Conservation (phyloP, 2,888 invertebrate species). For the Ophioninae sp. region DNA sequence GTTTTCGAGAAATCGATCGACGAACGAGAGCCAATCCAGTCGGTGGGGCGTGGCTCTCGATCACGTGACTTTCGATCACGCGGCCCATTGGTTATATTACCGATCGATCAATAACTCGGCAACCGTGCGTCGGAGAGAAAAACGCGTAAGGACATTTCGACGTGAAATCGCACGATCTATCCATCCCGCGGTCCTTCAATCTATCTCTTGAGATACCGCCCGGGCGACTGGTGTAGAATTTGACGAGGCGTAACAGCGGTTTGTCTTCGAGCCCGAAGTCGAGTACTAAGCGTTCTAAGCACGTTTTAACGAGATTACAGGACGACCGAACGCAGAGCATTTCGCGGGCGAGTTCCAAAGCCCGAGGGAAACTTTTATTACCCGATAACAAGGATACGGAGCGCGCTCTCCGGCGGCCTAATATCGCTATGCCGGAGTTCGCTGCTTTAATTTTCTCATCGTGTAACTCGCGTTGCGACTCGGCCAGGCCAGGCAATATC, state of each 20-base stretch:
- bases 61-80: not conserved
- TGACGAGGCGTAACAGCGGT: constrained; percentile 14
- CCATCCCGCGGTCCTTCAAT: not conserved
- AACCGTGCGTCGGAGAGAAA: not conserved
- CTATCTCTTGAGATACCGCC: not conserved
- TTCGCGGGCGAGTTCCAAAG: constrained; percentile 3
- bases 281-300: constrained; percentile 23
- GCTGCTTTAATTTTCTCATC: constrained; percentile 14
- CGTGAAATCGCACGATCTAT: not conserved
- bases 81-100: not conserved
- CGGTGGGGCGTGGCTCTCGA: not conserved
- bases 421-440: constrained; percentile 4
- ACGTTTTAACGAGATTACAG: constrained; percentile 36
- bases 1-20: not conserved
- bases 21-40: not conserved
- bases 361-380: constrained; percentile 25
- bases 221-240: not conserved
- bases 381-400: constrained; percentile 36
- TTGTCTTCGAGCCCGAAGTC: constrained; percentile 21
- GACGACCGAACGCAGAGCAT: not conserved
- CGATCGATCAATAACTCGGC: not conserved
- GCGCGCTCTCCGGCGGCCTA: not conserved
- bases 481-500: constrained; percentile 30
- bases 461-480: constrained; percentile 15
- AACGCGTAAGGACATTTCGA: not conserved